phyloP scores from a whole-genome alignment of 2,113 vertebrate genomes.

The Athene noctua region DNA sequence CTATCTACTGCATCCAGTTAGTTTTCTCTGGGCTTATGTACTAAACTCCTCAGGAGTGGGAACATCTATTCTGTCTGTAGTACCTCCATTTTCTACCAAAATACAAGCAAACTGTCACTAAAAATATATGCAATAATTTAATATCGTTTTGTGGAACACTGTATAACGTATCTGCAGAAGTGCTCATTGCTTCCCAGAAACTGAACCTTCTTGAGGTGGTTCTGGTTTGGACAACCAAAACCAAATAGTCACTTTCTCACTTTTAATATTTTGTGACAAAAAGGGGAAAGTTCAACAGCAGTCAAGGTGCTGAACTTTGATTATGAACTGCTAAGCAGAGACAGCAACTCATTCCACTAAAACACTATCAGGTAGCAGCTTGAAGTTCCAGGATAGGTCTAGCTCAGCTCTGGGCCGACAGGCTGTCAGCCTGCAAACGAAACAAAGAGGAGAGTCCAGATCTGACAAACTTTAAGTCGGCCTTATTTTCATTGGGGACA shows the following conservation, averaged over 20 bases:
- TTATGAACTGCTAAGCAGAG: neutral
- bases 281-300: neutral
- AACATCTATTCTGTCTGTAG: neutral
- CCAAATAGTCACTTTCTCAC: constrained; percentile 20
- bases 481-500: neutral
- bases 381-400: neutral
- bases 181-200: neutral
- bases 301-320: neutral
- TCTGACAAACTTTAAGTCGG: neutral
- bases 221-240: constrained; percentile 28
- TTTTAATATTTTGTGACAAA: constrained; percentile 18
- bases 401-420: neutral
- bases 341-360: neutral
- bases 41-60: neutral
- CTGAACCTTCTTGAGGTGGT: neutral
- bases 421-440: neutral
- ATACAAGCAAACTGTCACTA: constrained; percentile 16
- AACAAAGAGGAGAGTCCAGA: neutral
- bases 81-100: neutral
- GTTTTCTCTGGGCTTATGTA: neutral
- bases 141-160: neutral
- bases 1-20: neutral
- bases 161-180: neutral
- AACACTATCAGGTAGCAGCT: neutral
- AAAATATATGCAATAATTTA: neutral